Percentiles rank a stretch among this genome's conserved stretches.
phyloP scores from a whole-genome alignment of 2,113 vertebrate species.

The Erythrolamprus reginae region DNA sequence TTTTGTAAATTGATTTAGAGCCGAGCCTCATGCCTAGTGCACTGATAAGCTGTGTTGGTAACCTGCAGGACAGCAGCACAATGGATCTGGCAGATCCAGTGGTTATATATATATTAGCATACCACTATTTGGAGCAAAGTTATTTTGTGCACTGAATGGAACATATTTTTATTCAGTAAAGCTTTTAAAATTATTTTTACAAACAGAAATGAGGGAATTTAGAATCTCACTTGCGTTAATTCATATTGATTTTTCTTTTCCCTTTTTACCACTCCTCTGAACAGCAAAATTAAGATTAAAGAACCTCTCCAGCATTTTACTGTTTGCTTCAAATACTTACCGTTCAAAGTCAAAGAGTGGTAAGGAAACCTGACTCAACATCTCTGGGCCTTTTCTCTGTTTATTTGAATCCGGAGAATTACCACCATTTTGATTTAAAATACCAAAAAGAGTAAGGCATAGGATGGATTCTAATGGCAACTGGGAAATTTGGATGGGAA shows the following conservation, averaged over 20 bases:
- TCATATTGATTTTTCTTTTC: neutral
- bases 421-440: constrained; percentile 85
- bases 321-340: constrained; percentile 65
- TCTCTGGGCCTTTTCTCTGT: constrained; percentile 88
- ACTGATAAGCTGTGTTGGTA: neutral
- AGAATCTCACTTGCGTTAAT: neutral
- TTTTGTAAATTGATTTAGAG: neutral
- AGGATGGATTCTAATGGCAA: constrained; percentile 91
- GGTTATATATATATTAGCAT: neutral
- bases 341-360: constrained; percentile 91
- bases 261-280: neutral
- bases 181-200: neutral
- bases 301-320: neutral
- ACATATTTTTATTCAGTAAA: neutral
- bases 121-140: neutral
- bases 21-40: neutral
- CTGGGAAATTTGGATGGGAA: constrained; percentile 90
- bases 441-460: constrained; percentile 84
- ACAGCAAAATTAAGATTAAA: neutral
- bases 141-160: neutral
- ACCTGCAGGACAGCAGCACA: neutral
- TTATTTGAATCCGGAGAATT: constrained; percentile 94
- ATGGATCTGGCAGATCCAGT: neutral
- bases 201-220: neutral
- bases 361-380: constrained; percentile 87